A percentile compares a stretch with the other conserved stretches of the same genome.
phyloP scores from a whole-genome alignment of 2,113 vertebrate species.

The Sclerurus mexicanus region DNA sequence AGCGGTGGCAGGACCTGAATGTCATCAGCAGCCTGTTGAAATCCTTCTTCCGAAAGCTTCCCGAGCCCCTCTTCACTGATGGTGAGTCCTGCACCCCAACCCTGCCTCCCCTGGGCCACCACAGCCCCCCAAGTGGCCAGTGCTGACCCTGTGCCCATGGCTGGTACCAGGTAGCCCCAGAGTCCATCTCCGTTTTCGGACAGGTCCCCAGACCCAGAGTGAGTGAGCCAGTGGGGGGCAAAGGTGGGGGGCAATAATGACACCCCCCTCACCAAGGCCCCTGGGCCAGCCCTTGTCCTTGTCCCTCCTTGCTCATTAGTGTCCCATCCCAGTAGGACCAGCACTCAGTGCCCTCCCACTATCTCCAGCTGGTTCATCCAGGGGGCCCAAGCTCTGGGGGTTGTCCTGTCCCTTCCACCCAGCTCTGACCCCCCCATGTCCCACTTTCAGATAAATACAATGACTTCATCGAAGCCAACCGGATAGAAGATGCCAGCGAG shows the following conservation, averaged over 20 bases:
- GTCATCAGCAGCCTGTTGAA: conserved; percentile 97
- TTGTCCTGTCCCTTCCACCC: background rate
- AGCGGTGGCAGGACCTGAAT: conserved; percentile 97
- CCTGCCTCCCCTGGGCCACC: background rate
- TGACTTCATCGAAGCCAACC: conserved; percentile 95
- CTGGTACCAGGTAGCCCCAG: background rate
- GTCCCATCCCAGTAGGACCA: too few species aligned
- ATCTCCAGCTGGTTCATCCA: rapidly evolving
- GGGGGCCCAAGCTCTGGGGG: background rate
- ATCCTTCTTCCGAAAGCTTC: conserved; percentile 96
- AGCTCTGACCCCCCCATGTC: background rate
- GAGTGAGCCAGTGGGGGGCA: too few species aligned
- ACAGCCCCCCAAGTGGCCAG: background rate
- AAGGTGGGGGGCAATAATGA: background rate
- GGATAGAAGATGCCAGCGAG: conserved; percentile 87
- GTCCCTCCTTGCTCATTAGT: background rate
- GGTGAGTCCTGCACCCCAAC: conserved; percentile 72
- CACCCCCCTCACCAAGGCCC: background rate
- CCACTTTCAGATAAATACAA: conserved; percentile 88
- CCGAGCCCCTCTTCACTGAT: conserved; percentile 94
- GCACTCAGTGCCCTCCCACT: background rate
- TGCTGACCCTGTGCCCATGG: background rate
- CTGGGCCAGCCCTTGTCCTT: background rate
- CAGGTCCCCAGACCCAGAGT: background rate
- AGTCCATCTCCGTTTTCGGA: rapidly evolving